Conservation (phyloP, 2,797 vertebrate genomes). For the Phoebastria nigripes region DNA sequence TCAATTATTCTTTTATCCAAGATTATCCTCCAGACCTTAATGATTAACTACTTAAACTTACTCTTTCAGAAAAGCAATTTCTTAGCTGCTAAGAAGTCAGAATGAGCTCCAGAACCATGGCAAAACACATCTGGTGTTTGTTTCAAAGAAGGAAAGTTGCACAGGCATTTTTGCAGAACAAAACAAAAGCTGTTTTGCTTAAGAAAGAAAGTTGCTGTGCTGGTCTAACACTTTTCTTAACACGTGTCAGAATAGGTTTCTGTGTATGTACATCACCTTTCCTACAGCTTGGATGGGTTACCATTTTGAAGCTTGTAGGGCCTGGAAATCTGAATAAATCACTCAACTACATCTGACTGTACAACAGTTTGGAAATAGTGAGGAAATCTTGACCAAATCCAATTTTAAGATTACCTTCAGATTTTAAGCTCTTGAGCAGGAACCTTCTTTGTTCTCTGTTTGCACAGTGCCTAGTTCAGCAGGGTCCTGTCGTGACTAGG, state of each 20-base stretch:
- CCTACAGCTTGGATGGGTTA: not conserved
- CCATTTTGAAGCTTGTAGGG: not conserved
- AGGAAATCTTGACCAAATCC: not conserved
- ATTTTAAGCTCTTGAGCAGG: not conserved
- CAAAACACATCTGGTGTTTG: not conserved
- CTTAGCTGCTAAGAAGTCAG: constrained; percentile 15
- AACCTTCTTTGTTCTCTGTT: not conserved
- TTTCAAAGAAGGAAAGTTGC: not conserved
- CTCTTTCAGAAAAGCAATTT: constrained; percentile 33
- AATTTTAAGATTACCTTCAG: not conserved
- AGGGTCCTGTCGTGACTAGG: not conserved
- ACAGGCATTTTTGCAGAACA: not conserved
- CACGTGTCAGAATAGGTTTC: not conserved
- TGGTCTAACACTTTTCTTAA: not conserved
- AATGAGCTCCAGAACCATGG: not conserved
- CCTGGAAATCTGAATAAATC: not conserved
- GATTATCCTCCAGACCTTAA: constrained; percentile 22
- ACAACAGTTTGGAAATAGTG: not conserved
- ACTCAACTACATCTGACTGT: not conserved
- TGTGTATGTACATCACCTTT: constrained; percentile 2
- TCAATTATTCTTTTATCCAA: not conserved
- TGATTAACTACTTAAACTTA: constrained; percentile 11
- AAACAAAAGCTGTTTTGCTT: not conserved
- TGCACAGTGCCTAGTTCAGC: constrained; percentile 55
- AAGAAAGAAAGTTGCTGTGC: not conserved